Base-by-base conservation (phyloP, 2,888 invertebrate species). In the Drosophila peninsularis region DNA sequence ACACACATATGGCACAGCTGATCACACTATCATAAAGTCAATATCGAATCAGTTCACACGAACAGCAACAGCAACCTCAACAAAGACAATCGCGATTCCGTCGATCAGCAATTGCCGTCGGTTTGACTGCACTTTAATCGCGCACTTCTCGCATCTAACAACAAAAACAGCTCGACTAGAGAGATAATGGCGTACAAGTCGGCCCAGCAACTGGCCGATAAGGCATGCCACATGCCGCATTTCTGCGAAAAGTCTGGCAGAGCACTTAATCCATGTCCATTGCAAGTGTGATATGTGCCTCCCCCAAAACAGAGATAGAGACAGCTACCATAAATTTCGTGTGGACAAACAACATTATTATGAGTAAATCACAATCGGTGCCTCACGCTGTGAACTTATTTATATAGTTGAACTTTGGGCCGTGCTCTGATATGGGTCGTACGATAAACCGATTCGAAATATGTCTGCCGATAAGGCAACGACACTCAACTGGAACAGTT, bases 181-280 rank as follows among this genome's bases (percentile, higher is more conserved):
- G 42, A 57, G 76, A 75, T 75, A 67, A 61, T 21, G 49, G 57
- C 61, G 52, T 47, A 45, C 36, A 45, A 56, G 36, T 24, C 41
- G 37, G 14, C 34, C 7, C 50, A 19, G 55, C 50, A 61, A 54
- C 53, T 49, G 53, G 32, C 7, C 49, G 74, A 73, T 74, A 75
- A 74, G 62, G 30, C 42, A 37, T n/a, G 39, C 32, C 54, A 55
- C 39, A 39, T 7, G 30, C 30, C 30, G 10, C 39, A 62, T 44
- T 58, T 45, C 54, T 49, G 64, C 73, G 65, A 71, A 78, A 76
- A 81, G 52, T 71, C 73, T 58, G 56, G 41, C 50, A 77, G 61
- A 62, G 7, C 21, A 61, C 50, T 42, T 76, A 78, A 81, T 79
- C 76, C 81, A 66, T 79, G 81, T 84, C 82, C 78, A 47, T 63